Conservation (phyloP, 30 jellyfish, hydroid and myxozoan genomes). For the Aurelia aurita region DNA sequence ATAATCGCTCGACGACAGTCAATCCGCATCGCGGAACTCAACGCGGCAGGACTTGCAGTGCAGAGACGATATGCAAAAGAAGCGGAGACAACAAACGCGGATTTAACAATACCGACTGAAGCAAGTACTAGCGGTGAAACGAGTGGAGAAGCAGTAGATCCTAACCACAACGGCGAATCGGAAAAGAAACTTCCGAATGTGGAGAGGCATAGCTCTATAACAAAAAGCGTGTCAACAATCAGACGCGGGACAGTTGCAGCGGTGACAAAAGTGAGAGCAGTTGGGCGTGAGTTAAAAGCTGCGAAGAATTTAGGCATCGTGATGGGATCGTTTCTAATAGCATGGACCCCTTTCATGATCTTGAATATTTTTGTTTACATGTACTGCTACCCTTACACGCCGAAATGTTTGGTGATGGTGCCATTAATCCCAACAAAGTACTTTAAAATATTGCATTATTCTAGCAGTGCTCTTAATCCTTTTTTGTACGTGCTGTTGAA, state of each 20-base stretch:
- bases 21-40: conserved; percentile 64
- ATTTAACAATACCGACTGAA: neutral
- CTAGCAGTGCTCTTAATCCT: conserved; percentile 87
- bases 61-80: conserved; percentile 33
- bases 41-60: conserved; percentile 58
- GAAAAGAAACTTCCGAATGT: neutral
- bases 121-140: neutral
- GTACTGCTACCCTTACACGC: conserved; percentile 38
- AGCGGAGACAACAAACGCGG: conserved; percentile 25
- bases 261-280: conserved; percentile 34
- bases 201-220: neutral
- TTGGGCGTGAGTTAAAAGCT: conserved; percentile 86
- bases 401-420: conserved; percentile 30
- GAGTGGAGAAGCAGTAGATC: neutral
- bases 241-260: conserved; percentile 65
- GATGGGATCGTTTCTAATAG: conserved; percentile 75
- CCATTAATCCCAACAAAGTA: conserved; percentile 39
- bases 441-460: conserved; percentile 81
- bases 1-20: conserved; percentile 88
- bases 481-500: conserved; percentile 75
- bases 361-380: conserved; percentile 59
- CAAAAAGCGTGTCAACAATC: neutral
- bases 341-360: conserved; percentile 95
- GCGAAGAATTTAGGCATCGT: conserved; percentile 86
- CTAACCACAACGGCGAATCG: neutral